Percentiles rank a stretch among this genome's conserved stretches.
These are phyloP conservation scores for Lichenostomus cassidix DNA, from an alignment of 2,113 vertebrate genomes.

Conservation along the genomic window DNA sequence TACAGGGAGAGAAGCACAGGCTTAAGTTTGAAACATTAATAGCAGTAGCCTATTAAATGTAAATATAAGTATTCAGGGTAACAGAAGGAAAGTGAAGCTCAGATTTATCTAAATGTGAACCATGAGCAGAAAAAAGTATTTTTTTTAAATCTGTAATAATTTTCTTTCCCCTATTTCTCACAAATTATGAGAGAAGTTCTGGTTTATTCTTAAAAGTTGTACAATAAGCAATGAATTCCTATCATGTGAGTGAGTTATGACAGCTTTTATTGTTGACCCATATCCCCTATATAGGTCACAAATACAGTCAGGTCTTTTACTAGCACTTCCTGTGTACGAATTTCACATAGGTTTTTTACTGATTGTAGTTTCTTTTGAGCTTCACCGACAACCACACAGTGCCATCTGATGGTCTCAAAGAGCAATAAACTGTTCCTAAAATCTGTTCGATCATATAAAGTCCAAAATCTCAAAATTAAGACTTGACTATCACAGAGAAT, in stretches of 20 bases:
- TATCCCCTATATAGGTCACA: background rate
- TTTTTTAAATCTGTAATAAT: background rate
- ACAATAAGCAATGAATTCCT: background rate
- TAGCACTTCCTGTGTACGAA: background rate
- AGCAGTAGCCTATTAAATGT: background rate
- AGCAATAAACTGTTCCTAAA: background rate
- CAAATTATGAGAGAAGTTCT: background rate
- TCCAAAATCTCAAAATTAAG: background rate
- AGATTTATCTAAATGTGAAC: background rate
- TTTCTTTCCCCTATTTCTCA: background rate
- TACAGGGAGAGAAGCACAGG: background rate
- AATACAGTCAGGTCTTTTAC: background rate
- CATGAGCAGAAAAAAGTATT: background rate
- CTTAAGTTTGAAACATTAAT: background rate
- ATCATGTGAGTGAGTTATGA: background rate
- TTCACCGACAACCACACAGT: background rate
- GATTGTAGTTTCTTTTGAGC: background rate
- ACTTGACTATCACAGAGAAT: background rate
- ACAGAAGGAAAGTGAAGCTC: background rate
- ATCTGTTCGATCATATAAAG: background rate
- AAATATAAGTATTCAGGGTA: background rate
- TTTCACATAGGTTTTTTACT: background rate
- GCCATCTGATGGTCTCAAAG: background rate
- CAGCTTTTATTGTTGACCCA: background rate
- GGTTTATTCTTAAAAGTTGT: background rate